phyloP scores from a whole-genome alignment of 2,113 vertebrate species.

The Tretioscincus oriximinensis region DNA sequence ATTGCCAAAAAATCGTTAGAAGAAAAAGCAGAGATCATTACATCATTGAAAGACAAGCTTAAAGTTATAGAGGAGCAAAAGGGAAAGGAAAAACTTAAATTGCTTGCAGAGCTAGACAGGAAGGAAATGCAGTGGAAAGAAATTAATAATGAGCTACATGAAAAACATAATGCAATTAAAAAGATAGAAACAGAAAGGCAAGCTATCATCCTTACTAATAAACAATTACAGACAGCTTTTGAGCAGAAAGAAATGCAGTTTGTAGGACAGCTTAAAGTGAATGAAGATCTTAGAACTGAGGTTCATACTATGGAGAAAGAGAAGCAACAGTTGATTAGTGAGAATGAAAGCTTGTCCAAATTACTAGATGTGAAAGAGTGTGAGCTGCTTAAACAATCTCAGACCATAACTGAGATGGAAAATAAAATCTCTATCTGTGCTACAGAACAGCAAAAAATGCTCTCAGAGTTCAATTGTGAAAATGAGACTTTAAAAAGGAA shows the following conservation, averaged over 20 bases:
- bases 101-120: conserved; percentile 63
- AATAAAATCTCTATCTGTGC: conserved; percentile 61
- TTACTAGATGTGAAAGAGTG: conserved; percentile 59
- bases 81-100: conserved; percentile 66
- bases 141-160: conserved; percentile 69
- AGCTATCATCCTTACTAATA: conserved; percentile 60
- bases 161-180: conserved; percentile 66
- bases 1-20: conserved; percentile 57
- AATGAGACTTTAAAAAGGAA: conserved; percentile 68
- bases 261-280: conserved; percentile 61
- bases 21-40: conserved; percentile 71
- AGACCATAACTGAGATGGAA: conserved; percentile 65
- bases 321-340: conserved; percentile 62
- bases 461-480: conserved; percentile 65
- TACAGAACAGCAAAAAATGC: conserved; percentile 58
- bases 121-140: conserved; percentile 67
- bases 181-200: conserved; percentile 64
- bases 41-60: conserved; percentile 72
- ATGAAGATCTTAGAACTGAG: conserved; percentile 58
- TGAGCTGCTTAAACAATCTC: conserved; percentile 53
- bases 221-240: conserved; percentile 66
- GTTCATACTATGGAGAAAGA: conserved; percentile 59
- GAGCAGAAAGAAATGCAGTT: conserved; percentile 65
- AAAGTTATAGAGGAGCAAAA: conserved; percentile 53
- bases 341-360: conserved; percentile 70